Evolutionary conservation across 2,888 invertebrate species (phyloP), one percentile per base, ranked within the genome.

Genomic region (Ptychoptera albimana): DNA sequence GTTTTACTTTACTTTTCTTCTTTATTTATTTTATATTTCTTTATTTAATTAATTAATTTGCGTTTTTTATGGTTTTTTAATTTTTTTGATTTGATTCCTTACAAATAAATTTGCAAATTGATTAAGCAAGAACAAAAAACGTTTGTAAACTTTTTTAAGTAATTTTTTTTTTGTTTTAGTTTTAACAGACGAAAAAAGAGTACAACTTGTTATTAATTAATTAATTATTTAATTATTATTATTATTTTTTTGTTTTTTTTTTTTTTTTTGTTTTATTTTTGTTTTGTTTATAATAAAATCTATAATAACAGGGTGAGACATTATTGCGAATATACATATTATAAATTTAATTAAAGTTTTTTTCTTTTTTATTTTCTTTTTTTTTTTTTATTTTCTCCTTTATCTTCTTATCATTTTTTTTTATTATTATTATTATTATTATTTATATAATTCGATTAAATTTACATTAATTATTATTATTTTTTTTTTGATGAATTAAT

Each of bases 381-480:
- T 31, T 41, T 23, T 11, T 39, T 39, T 16, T 23, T 39, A 16
- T 11, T 23, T 11, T 16, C 16, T 38, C 13, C 6, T 6, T 8
- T 13, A 31, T 14, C 9, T 32, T 41, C 8, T 14, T 47, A 48
- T 49, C 44, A 46, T 45, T 48, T 43, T 45, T 48, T 38, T 23
- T 23, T 5, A 23, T 23, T 23, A 23, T 5, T 23, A 23, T 23
- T 23, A 23, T 23, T 23, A 5, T 23, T 23, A 5, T 55, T 57
- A 54, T 55, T 54, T 58, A 60, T 60, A 57, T 55, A 57, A 58
- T 58, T 56, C 50, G 54, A 52, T 54, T 53, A 53, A 51, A 51
- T 49, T 52, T 49, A 50, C 48, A 23, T 23, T 23, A 23, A 23
- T 23, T 23, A 23, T 23, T 23, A 23, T 5, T 23, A 5, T 23